These are phyloP conservation scores for Sebastes itinus DNA, from an alignment of 2,797 vertebrate genomes.

Conservation along the genomic window DNA sequence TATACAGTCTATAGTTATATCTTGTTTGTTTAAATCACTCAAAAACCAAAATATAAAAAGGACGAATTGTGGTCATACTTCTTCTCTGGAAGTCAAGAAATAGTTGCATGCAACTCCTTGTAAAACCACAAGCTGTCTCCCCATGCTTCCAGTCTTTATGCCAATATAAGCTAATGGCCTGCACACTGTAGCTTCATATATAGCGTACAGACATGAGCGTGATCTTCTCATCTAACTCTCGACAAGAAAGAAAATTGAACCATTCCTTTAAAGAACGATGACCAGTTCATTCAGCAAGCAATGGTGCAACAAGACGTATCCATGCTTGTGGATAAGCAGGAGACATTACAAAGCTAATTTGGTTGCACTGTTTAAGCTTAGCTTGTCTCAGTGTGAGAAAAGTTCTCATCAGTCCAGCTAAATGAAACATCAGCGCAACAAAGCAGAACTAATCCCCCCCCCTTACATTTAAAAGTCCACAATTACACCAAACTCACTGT, in stretches of 20 bases:
- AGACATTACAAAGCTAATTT: not conserved
- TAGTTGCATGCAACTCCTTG: not conserved
- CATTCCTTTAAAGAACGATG: not conserved
- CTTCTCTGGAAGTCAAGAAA: not conserved
- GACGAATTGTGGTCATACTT: too few species aligned
- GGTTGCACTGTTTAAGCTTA: not conserved
- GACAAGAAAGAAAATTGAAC: not conserved
- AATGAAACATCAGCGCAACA: constrained; percentile 47
- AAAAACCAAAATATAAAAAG: too few species aligned
- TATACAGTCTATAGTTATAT: too few species aligned
- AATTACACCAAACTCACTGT: constrained; percentile 56
- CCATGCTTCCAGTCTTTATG: not conserved
- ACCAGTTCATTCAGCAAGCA: not conserved
- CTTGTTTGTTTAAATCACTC: not conserved
- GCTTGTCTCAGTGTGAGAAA: constrained; percentile 9
- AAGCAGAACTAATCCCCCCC: constrained; percentile 40
- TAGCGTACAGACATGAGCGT: not conserved
- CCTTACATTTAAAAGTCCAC: constrained; percentile 50
- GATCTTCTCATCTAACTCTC: not conserved
- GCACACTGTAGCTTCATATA: not conserved
- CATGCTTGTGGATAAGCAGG: not conserved
- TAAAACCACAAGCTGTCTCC: not conserved
- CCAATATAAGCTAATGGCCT: too few species aligned
- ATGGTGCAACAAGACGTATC: rapidly evolving
- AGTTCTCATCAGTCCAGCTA: constrained; percentile 40